A percentile compares a stretch with the other conserved stretches of the same genome.
These are phyloP conservation scores for Stenurella melanura DNA, from an alignment of 2,888 invertebrate species.

Conservation along the genomic window DNA sequence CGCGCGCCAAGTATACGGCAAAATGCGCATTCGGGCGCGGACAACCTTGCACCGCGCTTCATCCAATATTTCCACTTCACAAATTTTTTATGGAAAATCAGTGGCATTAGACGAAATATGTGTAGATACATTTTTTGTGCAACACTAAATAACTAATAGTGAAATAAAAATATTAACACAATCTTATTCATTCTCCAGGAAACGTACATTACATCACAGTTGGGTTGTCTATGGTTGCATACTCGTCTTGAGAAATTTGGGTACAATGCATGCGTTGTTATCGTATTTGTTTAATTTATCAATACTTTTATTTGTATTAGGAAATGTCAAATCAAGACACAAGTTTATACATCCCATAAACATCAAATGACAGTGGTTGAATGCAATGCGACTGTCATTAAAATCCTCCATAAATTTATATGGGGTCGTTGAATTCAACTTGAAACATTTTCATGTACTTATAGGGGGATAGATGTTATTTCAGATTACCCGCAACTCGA, in stretches of 20 bases:
- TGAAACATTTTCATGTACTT: neutral
- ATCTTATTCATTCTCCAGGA: too few species aligned
- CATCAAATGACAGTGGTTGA: slow-evolving; percentile 27
- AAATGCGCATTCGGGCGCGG: too few species aligned
- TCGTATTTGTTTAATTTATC: slow-evolving; percentile 19
- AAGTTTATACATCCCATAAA: slow-evolving; percentile 30
- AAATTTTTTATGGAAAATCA: too few species aligned
- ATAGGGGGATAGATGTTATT: neutral
- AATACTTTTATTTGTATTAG: slow-evolving; percentile 24
- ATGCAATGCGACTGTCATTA: slow-evolving; percentile 30
- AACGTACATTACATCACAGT: neutral
- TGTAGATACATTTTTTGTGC: too few species aligned
- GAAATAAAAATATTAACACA: too few species aligned
- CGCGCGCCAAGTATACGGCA: too few species aligned
- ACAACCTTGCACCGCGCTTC: too few species aligned
- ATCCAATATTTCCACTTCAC: too few species aligned
- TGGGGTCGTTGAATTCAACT: slow-evolving; percentile 30
- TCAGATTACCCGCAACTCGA: neutral
- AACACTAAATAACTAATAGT: too few species aligned
- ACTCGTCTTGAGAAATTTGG: slow-evolving; percentile 6
- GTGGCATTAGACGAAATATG: too few species aligned
- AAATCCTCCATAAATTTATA: slow-evolving; percentile 25
- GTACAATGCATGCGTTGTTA: slow-evolving; percentile 20
- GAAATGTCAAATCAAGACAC: slow-evolving; percentile 26
- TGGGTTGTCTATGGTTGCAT: neutral